Evolutionary conservation across 2,888 invertebrate genomes (phyloP).

Genomic region (Drosophila hawaiiensis): DNA sequence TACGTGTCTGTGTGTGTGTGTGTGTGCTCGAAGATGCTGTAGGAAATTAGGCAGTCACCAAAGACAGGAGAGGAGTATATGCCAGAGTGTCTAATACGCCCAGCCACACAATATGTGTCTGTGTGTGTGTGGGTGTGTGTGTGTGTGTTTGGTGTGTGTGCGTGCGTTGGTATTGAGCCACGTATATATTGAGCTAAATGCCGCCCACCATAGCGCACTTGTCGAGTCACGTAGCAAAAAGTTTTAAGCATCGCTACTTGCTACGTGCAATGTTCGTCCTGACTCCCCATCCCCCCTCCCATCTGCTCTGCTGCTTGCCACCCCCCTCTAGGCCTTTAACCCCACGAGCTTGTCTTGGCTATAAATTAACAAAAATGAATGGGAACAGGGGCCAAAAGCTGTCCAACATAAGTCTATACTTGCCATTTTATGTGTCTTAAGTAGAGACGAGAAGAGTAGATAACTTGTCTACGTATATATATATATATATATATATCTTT

Average conservation of each 20-base stretch:
- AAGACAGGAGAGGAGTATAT: slow-evolving; percentile 37
- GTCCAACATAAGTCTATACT: slow-evolving; percentile 31
- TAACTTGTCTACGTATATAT: slow-evolving; percentile 7
- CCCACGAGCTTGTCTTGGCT: slow-evolving; percentile 55
- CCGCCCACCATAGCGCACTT: slow-evolving; percentile 47
- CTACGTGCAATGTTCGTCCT: slow-evolving; percentile 68
- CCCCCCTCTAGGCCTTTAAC: not conserved
- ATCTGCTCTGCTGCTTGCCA: not conserved
- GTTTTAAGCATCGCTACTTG: slow-evolving; percentile 81
- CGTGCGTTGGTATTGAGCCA: slow-evolving; percentile 77
- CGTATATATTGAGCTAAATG: slow-evolving; percentile 72
- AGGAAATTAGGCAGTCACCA: slow-evolving; percentile 72
- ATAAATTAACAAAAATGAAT: slow-evolving; percentile 80
- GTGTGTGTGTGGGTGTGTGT: slow-evolving; percentile 31
- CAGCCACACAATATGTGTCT: slow-evolving; percentile 17
- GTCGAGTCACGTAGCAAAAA: slow-evolving; percentile 80
- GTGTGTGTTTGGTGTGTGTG: slow-evolving; percentile 27
- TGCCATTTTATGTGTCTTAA: slow-evolving; percentile 58
- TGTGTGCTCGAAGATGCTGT: slow-evolving; percentile 51
- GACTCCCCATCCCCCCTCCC: not conserved
- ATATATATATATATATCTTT: not conserved
- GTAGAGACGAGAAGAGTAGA: slow-evolving; percentile 27
- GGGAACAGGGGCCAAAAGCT: slow-evolving; percentile 64
- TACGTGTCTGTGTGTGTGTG: slow-evolving; percentile 1
- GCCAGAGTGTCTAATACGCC: slow-evolving; percentile 27